These are phyloP conservation scores for Sinelater perroti DNA, from an alignment of 2,888 invertebrate genomes.

Conservation along the genomic window DNA sequence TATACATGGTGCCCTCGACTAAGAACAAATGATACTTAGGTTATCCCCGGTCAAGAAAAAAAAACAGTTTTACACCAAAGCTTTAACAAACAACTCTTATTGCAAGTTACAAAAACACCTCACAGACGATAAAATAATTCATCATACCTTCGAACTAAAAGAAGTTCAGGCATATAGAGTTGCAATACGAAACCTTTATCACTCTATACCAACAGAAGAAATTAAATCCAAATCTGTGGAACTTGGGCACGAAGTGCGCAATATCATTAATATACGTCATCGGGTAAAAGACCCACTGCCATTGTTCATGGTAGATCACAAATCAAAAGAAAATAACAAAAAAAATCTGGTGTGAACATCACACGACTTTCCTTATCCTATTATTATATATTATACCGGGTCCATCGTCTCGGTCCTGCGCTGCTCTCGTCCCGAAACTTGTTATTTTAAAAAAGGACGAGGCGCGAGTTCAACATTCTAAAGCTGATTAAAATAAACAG, in stretches of 20 bases:
- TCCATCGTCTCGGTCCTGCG: no score
- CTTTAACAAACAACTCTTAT: conserved; percentile 11
- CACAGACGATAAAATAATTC: conserved; percentile 7
- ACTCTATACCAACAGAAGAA: neutral
- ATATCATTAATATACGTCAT: conserved; percentile 10
- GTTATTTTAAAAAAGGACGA: no score
- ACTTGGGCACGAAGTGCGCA: conserved; percentile 4
- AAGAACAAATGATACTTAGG: conserved; percentile 2
- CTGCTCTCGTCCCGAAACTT: no score
- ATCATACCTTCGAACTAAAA: conserved; percentile 12
- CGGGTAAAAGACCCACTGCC: conserved; percentile 2
- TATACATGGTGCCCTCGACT: conserved; percentile 1
- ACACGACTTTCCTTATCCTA: no score
- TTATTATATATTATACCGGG: no score
- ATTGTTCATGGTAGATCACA: conserved; percentile 1
- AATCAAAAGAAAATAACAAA: conserved; percentile 2
- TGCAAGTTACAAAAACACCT: conserved; percentile 5
- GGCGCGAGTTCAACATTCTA: no score
- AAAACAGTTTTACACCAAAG: neutral
- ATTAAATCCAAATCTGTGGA: neutral
- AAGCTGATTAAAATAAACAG: no score
- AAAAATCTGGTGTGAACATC: no score
- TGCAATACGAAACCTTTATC: conserved; percentile 1
- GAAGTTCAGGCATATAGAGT: conserved; percentile 14
- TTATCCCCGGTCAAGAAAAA: neutral